These are phyloP conservation scores for Cactoblastis cactorum DNA, from an alignment of 2,888 invertebrate species.

Conservation along the genomic window DNA sequence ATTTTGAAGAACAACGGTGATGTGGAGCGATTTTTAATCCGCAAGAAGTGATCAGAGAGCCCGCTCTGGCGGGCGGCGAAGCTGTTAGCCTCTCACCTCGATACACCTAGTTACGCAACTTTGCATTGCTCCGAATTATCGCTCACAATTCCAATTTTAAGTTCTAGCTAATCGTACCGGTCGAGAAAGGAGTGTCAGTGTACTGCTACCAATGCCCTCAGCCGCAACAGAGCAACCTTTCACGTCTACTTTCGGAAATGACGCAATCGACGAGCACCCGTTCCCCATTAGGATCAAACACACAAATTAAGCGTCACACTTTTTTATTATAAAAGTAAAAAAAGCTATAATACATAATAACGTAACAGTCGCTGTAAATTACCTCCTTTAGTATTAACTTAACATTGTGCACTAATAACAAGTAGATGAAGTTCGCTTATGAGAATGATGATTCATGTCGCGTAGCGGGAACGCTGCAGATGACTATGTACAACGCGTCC, in stretches of 20 bases:
- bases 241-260: conserved; percentile 68
- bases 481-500: conserved; percentile 66
- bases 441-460: conserved; percentile 41
- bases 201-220: conserved; percentile 41
- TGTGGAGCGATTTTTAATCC: too few species aligned
- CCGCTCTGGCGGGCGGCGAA: neutral
- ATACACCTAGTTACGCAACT: conserved; percentile 42
- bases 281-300: conserved; percentile 46
- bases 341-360: conserved; percentile 62
- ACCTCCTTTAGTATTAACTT: conserved; percentile 62
- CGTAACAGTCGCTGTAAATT: conserved; percentile 72
- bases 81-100: conserved; percentile 13
- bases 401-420: conserved; percentile 77
- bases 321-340: conserved; percentile 72
- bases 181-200: conserved; percentile 51
- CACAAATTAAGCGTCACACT: conserved; percentile 59
- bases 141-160: conserved; percentile 50
- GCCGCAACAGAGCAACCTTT: conserved; percentile 54
- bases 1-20: too few species aligned
- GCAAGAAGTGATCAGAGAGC: neutral
- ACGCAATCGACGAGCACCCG: conserved; percentile 45
- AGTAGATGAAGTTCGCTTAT: conserved; percentile 63
- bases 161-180: conserved; percentile 45
- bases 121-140: conserved; percentile 36
- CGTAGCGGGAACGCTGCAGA: conserved; percentile 42